Conservation (phyloP, 2,888 invertebrate genomes). For the Nomada fucata region DNA sequence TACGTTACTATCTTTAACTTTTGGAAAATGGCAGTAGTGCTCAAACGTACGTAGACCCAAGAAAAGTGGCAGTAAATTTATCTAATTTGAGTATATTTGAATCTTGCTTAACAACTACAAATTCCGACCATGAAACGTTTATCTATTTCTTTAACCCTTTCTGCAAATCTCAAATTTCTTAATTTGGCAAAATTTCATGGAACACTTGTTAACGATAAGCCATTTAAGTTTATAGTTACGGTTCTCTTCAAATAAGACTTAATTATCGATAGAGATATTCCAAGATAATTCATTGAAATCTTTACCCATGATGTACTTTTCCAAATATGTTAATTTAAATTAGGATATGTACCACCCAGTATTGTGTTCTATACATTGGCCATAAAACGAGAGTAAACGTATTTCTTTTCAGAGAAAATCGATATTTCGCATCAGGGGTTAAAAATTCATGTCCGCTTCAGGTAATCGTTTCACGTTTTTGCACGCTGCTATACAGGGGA, state of each 20-base stretch:
- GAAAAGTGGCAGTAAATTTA: constrained; percentile 80
- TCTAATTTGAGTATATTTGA: constrained; percentile 71
- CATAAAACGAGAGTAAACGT: constrained; percentile 17
- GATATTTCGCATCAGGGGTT: constrained; percentile 27
- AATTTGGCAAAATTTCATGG: neutral
- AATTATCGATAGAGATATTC: neutral
- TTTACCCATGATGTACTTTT: neutral
- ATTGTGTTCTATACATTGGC: neutral
- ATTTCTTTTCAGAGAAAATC: neutral
- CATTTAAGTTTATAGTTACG: neutral
- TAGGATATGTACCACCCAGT: constrained; percentile 22
- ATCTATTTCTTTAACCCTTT: constrained; percentile 16
- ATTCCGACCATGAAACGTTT: constrained; percentile 26
- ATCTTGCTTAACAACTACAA: constrained; percentile 64
- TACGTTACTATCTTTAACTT: constrained; percentile 72
- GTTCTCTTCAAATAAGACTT: no score
- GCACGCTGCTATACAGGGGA: constrained; percentile 4
- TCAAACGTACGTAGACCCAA: constrained; percentile 79
- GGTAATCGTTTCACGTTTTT: neutral
- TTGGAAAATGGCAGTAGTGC: constrained; percentile 82
- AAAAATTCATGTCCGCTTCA: constrained; percentile 16
- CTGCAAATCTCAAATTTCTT: constrained; percentile 1
- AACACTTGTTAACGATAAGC: neutral
- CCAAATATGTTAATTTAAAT: neutral
- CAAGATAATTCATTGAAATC: constrained; percentile 1